Base-by-base conservation (phyloP, 2,113 vertebrate genomes). In the Leucopternis melanops region DNA sequence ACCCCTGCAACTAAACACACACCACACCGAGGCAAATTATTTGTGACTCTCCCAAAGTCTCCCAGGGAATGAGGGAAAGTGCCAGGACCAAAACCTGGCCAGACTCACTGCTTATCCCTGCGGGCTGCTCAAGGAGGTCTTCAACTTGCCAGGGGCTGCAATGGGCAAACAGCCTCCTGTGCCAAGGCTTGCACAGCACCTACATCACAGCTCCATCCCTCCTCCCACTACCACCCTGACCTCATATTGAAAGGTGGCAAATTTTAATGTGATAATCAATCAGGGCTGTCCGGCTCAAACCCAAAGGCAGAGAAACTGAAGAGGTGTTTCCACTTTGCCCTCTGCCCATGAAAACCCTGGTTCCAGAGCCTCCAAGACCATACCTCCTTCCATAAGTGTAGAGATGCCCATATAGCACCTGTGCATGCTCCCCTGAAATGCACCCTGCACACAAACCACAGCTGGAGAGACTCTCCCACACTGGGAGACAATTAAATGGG, bases 21-120 rank as follows among this genome's bases (percentile, higher is more conserved):
- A 61, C 23, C 54, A 47, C 1, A 0, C 5, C 1, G 18, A 66
- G 42, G 0, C n/a, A 44, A 72, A 74, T 65, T 71, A 61, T 55
- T 55, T 69, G 52, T 77, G 87, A 87, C 26, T 63, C 29, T 63
- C 69, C 20, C 13, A 0, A 57, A 65, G 62, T 26, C 29, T 42
- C 13, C 11, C 45, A 59, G 47, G 34, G 59, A 91, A 92, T 0
- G 4, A 65, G 22, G 38, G 58, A 40, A 95, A 94, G 27, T 0
- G 0, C n/a, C n/a, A 58, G 50, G 50, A 92, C 34, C 71, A 73
- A 79, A 80, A 77, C n/a, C 13, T 54, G 44, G 61, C 27, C 0
- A 0, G 47, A 74, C 31, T 67, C 0, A 0, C 45, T 36, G 31
- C 14, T 21, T 1, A 1, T 36, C 49, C 49, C 72, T 26, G 20